Evolutionary conservation across 2,888 invertebrate species (phyloP), one percentile per base, ranked within the genome.

Genomic region (Chymomyza procnemis): DNA sequence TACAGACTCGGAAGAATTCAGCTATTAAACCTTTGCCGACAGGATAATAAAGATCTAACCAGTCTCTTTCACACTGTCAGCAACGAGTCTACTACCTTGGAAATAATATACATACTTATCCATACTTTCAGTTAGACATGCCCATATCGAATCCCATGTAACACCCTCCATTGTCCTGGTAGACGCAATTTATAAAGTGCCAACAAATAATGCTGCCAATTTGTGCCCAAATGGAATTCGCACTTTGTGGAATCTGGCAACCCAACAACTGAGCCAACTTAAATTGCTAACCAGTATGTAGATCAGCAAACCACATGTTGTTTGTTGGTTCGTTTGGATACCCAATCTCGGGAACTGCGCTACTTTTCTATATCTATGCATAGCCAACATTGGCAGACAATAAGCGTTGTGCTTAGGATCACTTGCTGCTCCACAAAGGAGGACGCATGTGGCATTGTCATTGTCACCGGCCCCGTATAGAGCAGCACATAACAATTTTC

Each of bases 391-490:
- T 41, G 34, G 34, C 34, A 12, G 34, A 41, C 34, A 41, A 41
- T 41, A 41, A 41, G 34, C 34, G 34, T 41, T 41, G 34, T 41
- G 34, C 47, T 47, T 16, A n/a, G n/a, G 16, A 16, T 47, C 16
- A 14, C 5, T 14, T 47, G 47, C 50, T 47, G 47, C 50, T 50
- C 19, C 50, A 41, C 34, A 41, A 16, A 50, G 18, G 50, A 50
- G 19, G n/a, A 50, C 14, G 50, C 71, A 26, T 56, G 48, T 70
- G 72, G 70, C 78, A 79, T 73, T 79, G 79, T 74, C 79, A 85
- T 85, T 82, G 82, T 79, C 80, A 77, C 82, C 82, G 46, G 61
- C 61, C n/a, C n/a, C n/a, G n/a, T n/a, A n/a, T n/a, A 22, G 34
- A 21, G 30, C 50, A 63, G 66, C 67, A 61, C 73, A 80, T 76